Percentiles rank a stretch among this genome's conserved stretches.
These are phyloP conservation scores for Dermolepida albohirtum DNA, from an alignment of 2,888 invertebrate genomes.

Conservation along the genomic window DNA sequence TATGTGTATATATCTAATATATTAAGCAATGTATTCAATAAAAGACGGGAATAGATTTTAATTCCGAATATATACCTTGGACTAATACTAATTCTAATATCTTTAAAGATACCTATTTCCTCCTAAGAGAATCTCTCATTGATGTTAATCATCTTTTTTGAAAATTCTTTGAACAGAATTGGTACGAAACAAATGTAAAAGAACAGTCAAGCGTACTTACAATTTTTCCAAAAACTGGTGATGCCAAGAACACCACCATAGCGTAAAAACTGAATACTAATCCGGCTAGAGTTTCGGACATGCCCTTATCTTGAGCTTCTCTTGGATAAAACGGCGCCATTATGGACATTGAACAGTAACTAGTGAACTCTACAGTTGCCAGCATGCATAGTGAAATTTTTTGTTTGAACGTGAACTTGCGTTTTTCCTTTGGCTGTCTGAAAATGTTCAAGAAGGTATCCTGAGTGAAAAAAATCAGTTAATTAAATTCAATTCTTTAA, in stretches of 20 bases:
- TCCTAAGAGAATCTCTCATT: no score
- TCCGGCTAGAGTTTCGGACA: constrained; percentile 77
- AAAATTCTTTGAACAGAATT: no score
- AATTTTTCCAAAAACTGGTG: constrained; percentile 80
- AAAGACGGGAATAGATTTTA: no score
- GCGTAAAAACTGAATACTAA: constrained; percentile 85
- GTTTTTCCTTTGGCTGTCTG: constrained; percentile 22
- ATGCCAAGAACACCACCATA: constrained; percentile 78
- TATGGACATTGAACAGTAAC: constrained; percentile 82
- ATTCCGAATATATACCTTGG: no score
- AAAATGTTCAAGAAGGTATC: neutral
- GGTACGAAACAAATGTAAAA: no score
- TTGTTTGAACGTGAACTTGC: constrained; percentile 67
- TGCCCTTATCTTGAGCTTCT: constrained; percentile 78
- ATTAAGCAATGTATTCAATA: no score
- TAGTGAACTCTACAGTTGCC: constrained; percentile 79
- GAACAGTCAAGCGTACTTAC: constrained; percentile 65
- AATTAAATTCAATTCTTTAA: no score
- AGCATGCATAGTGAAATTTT: constrained; percentile 72
- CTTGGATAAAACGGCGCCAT: constrained; percentile 85
- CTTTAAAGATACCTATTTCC: no score
- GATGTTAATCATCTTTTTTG: no score
- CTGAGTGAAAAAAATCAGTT: no score
- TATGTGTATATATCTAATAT: no score
- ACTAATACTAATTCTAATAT: no score